A percentile compares a stretch with the other conserved stretches of the same genome.
phyloP scores from a whole-genome alignment of 1,140 invertebrate species.

The Drosophila eugracilis region DNA sequence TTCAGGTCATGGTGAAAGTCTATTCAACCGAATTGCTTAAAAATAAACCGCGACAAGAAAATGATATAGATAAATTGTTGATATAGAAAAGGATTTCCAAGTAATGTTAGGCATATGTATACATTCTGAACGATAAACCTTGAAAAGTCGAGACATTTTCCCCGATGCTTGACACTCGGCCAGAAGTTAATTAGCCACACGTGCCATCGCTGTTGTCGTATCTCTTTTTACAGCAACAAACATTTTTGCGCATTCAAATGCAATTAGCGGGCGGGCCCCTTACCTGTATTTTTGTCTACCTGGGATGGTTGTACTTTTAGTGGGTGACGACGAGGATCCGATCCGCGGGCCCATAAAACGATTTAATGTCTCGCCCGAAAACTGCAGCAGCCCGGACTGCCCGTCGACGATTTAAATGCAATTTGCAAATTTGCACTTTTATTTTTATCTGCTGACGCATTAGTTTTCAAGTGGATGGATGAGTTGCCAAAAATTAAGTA shows the following conservation, averaged over 20 bases:
- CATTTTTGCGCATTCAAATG: conserved; percentile 32
- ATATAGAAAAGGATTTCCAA: conserved; percentile 35
- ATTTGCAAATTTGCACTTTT: conserved; percentile 19
- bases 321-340: conserved; percentile 4
- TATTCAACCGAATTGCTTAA: conserved; percentile 39
- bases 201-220: conserved; percentile 30
- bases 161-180: conserved; percentile 10
- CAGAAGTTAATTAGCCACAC: conserved; percentile 48
- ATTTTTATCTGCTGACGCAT: conserved; percentile 27
- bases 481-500: conserved; percentile 1
- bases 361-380: conserved; percentile 31
- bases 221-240: conserved; percentile 30
- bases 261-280: conserved; percentile 30
- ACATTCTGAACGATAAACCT: conserved; percentile 7
- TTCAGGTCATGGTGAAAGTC: conserved; percentile 54
- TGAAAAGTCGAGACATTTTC: conserved; percentile 26
- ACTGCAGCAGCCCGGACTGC: conserved; percentile 30
- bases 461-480: conserved; percentile 26
- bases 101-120: conserved; percentile 20
- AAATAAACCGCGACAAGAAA: conserved; percentile 32
- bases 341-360: conserved; percentile 20
- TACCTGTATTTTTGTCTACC: conserved; percentile 22
- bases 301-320: conserved; percentile 7
- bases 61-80: conserved; percentile 7
- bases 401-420: conserved; percentile 33